A percentile compares a stretch with the other conserved stretches of the same genome.
These are phyloP conservation scores for Hypsibius dujardini DNA, from an alignment of 1,140 invertebrate species.

Conservation along the genomic window DNA sequence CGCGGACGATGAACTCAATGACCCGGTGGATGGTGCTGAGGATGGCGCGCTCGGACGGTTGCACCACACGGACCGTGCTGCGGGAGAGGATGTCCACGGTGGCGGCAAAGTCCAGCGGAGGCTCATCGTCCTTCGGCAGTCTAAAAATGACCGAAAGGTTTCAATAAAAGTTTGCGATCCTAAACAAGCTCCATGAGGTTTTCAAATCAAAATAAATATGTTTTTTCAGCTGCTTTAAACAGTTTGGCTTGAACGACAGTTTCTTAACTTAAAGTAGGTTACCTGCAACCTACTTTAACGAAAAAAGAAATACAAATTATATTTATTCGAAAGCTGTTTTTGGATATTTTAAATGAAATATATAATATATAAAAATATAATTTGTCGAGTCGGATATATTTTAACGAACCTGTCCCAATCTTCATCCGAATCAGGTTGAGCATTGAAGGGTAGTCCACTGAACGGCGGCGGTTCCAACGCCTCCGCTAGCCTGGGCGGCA, in stretches of 20 bases:
- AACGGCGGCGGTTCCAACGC: slow-evolving; percentile 73
- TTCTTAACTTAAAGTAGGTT: too few species aligned
- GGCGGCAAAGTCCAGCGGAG: slow-evolving; percentile 17
- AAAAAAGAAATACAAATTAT: too few species aligned
- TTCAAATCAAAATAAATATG: too few species aligned
- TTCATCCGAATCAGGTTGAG: slow-evolving; percentile 47
- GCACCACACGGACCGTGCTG: slow-evolving; percentile 25
- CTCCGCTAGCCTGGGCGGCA: slow-evolving; percentile 74
- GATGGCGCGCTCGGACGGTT: slow-evolving; percentile 36
- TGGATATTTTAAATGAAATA: too few species aligned
- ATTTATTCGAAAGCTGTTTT: too few species aligned
- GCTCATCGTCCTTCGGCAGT: slow-evolving; percentile 17
- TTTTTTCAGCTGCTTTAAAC: too few species aligned
- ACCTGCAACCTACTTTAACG: too few species aligned
- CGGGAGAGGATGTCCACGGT: slow-evolving; percentile 17
- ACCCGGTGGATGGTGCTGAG: slow-evolving; percentile 91
- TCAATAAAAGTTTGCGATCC: too few species aligned
- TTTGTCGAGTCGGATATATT: too few species aligned
- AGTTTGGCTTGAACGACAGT: too few species aligned
- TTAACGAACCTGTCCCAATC: neutral
- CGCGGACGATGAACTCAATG: slow-evolving; percentile 95
- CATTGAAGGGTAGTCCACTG: slow-evolving; percentile 92
- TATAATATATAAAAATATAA: too few species aligned
- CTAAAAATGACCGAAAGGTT: neutral
- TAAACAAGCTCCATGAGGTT: too few species aligned